Percentiles rank a stretch among this genome's conserved stretches.
phyloP scores from a whole-genome alignment of 2,888 invertebrate species.

The Temnothorax ravouxi region DNA sequence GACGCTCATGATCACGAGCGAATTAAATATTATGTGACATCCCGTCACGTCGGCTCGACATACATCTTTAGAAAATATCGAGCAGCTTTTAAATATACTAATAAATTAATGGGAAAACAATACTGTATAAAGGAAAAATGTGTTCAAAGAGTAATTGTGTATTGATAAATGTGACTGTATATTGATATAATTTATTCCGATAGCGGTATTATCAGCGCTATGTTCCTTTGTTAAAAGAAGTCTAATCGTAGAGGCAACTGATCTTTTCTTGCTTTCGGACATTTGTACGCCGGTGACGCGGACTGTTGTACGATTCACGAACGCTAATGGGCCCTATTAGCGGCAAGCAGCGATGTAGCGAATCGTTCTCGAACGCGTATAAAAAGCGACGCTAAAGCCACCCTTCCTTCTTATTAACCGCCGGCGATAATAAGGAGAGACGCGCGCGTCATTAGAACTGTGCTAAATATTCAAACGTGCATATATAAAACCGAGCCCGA shows the following conservation, averaged over 20 bases:
- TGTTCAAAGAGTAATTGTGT: not conserved
- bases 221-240: not conserved
- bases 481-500: constrained; percentile 61
- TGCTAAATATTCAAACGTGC: constrained; percentile 67
- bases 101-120: not conserved
- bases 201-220: not conserved
- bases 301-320: constrained; percentile 56
- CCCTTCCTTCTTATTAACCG: constrained; percentile 54
- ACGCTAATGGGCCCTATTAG: constrained; percentile 68
- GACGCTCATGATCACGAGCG: constrained; percentile 54
- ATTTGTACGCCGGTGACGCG: constrained; percentile 3
- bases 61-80: not conserved
- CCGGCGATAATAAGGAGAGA: constrained; percentile 26
- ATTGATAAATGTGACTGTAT: not conserved
- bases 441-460: constrained; percentile 63
- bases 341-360: constrained; percentile 62
- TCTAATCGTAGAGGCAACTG: not conserved
- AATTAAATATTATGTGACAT: constrained; percentile 70
- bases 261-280: not conserved
- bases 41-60: not conserved
- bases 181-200: not conserved
- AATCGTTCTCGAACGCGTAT: constrained; percentile 49
- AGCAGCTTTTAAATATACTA: not conserved
- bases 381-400: constrained; percentile 45
- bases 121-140: not conserved